Percentiles rank a stretch among this genome's conserved stretches.
Conservation (phyloP, 1,140 invertebrate genomes). For the Oryzaephilus surinamensis region DNA sequence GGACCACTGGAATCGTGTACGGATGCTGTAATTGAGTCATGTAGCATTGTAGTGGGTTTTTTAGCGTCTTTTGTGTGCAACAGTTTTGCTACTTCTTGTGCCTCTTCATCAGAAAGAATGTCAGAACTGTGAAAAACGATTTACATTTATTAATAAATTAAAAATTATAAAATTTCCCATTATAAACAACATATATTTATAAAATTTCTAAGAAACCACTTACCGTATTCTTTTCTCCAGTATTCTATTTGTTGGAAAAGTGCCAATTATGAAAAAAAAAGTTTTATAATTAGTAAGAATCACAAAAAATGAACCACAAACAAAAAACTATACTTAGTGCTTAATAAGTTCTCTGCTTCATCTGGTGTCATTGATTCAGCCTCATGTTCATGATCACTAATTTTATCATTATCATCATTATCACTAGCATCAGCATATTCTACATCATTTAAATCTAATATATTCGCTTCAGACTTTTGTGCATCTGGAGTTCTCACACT, state of each 20-base stretch:
- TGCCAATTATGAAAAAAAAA: constrained; percentile 15
- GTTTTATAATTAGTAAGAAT: constrained; percentile 22
- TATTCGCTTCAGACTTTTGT: constrained; percentile 30
- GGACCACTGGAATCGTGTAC: constrained; percentile 29
- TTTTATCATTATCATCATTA: constrained; percentile 34
- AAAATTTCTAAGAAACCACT: constrained; percentile 33
- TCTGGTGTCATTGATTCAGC: constrained; percentile 69
- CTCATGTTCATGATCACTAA: constrained; percentile 32
- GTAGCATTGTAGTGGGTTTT: constrained; percentile 40
- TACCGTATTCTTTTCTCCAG: constrained; percentile 70
- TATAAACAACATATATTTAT: too few species aligned
- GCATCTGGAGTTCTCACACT: constrained; percentile 11
- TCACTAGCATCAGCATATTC: constrained; percentile 45
- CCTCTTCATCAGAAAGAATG: constrained; percentile 73
- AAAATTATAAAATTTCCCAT: background rate
- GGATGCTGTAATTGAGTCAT: constrained; percentile 27
- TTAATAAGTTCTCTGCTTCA: constrained; percentile 71
- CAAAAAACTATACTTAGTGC: constrained; percentile 71
- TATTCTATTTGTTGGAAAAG: constrained; percentile 46
- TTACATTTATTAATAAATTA: background rate
- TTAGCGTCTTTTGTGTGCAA: constrained; percentile 47
- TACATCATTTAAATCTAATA: constrained; percentile 39
- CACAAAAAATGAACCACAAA: too few species aligned
- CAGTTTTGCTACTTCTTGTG: constrained; percentile 70
- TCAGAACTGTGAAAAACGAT: constrained; percentile 40